A percentile compares a stretch with the other conserved stretches of the same genome.
phyloP scores from a whole-genome alignment of 2,888 invertebrate genomes.

The Thelaira solivaga region DNA sequence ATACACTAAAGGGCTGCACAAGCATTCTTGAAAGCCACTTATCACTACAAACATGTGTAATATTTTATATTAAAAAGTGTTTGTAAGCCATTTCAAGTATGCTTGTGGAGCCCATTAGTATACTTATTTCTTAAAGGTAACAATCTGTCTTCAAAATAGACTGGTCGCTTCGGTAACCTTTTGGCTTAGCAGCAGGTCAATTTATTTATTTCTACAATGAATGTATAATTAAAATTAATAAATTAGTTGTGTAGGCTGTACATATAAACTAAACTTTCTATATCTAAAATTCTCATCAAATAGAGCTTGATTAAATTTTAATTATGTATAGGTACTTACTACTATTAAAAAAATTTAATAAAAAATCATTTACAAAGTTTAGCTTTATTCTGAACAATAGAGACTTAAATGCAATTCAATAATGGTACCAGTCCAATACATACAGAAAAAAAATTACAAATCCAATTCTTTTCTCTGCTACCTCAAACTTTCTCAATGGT shows the following conservation, averaged over 20 bases:
- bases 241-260: neutral
- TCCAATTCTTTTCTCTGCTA: neutral
- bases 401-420: constrained; percentile 20
- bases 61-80: too few relatives aligned
- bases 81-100: too few relatives aligned
- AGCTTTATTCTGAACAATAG: neutral
- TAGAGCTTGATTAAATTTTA: constrained; percentile 48
- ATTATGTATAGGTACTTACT: constrained; percentile 14
- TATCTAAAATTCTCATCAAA: constrained; percentile 29
- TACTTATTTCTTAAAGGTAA: too few relatives aligned
- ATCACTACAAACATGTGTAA: too few relatives aligned
- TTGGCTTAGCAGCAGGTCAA: too few relatives aligned
- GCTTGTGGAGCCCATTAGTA: too few relatives aligned
- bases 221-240: too few relatives aligned
- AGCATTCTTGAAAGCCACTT: too few relatives aligned
- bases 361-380: neutral
- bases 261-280: constrained; percentile 3
- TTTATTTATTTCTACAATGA: too few relatives aligned
- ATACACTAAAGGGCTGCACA: too few relatives aligned
- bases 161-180: too few relatives aligned
- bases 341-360: constrained; percentile 28
- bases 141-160: too few relatives aligned
- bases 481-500: neutral
- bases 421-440: constrained; percentile 15
- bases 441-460: constrained; percentile 3